phyloP scores from a whole-genome alignment of 2,888 invertebrate genomes.

The Cloeon dipterum region DNA sequence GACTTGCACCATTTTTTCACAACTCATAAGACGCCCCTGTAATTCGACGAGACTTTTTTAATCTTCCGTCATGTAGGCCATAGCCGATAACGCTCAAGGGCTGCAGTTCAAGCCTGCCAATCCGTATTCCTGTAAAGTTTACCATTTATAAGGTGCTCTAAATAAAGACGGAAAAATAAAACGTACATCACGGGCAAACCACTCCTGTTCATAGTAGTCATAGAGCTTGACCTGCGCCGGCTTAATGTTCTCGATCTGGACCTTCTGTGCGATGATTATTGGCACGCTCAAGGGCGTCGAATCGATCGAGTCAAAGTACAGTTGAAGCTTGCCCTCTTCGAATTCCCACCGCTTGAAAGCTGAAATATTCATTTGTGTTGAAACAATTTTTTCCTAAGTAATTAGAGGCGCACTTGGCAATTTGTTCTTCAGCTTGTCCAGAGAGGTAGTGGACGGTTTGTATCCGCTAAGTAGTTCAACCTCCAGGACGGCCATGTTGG shows the following conservation, averaged over 20 bases:
- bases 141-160: no score
- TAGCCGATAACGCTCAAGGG: no score
- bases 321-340: conserved; percentile 21
- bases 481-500: conserved; percentile 31
- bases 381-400: no score
- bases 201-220: conserved; percentile 38
- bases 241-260: conserved; percentile 21
- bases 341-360: conserved; percentile 28
- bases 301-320: conserved; percentile 27
- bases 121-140: no score
- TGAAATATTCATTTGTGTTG: no score
- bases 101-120: no score
- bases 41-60: no score
- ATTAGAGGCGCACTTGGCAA: no score
- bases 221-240: conserved; percentile 30
- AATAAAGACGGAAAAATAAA: no score
- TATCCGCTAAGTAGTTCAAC: conserved; percentile 37
- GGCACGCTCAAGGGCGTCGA: conserved; percentile 22
- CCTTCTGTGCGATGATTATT: conserved; percentile 22
- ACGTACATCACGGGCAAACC: conserved; percentile 27
- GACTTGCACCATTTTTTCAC: no score
- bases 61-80: no score
- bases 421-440: conserved; percentile 27
- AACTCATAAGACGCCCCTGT: no score
- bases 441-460: conserved; percentile 28